Base-by-base conservation (phyloP, 1,140 invertebrate genomes). In the Drosophila ananassae region DNA sequence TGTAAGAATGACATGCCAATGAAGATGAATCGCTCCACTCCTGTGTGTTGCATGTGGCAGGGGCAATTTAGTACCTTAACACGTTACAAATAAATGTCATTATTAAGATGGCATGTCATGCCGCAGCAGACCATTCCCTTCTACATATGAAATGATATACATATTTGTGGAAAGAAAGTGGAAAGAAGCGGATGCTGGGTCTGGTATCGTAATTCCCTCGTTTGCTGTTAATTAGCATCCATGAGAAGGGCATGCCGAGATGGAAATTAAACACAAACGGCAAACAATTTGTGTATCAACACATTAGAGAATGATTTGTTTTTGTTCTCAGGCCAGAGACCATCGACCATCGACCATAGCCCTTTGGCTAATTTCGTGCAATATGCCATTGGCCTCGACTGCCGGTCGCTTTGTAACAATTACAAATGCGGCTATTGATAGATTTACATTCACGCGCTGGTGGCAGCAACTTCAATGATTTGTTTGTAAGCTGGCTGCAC, bases 251-350 rank as follows among this genome's bases (percentile, higher is more conserved):
- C 58, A 56, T 48, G n/a, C 0, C 0, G 66, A 41, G 32, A 5
- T 28, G 67, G 51, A 68, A 55, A 69, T 69, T 69, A 68, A 37
- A 69, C 50, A 76, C 57, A 74, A 63, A 58, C 37, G 53, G 60
- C 58, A 48, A 76, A 62, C 75, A 73, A 83, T 78, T 83, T 83
- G 79, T 83, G 73, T 83, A 83, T 83, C 79, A 83, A 83, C 79
- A 83, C 79, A 83, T 83, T 83, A 78, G 67, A 79, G 79, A 75
- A 78, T 78, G 74, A 78, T 77, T 77, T 67, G 63, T 77, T 57
- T 52, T 52, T 77, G 62, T 37, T 68, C 25, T 17, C 17, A 17
- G 17, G 17, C 57, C 61, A n/a, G 52, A 47, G 37, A 58, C 53
- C 46, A 53, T 30, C 10, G 44, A 4, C 30, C 54, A 39, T 21